A percentile compares a stretch with the other conserved stretches of the same genome.
These are phyloP conservation scores for Sesia apiformis DNA, from an alignment of 2,888 invertebrate genomes.

Conservation along the genomic window DNA sequence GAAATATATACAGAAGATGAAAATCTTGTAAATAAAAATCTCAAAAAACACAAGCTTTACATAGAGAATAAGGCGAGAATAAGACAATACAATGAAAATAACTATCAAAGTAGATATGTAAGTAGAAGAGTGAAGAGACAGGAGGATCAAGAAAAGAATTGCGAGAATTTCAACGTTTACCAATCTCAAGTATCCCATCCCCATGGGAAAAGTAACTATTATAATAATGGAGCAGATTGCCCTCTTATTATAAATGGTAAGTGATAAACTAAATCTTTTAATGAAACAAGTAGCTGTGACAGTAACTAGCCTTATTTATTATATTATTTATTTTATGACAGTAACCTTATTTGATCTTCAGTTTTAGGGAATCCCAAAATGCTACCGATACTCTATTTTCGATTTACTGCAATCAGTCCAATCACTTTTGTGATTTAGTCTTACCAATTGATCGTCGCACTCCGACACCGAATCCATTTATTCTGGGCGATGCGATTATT, in stretches of 20 bases:
- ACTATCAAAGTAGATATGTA: not conserved
- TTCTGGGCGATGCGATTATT: too few species aligned
- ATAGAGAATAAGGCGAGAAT: conserved; percentile 10
- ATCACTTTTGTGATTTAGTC: too few species aligned
- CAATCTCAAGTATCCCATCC: conserved; percentile 37
- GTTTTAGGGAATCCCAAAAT: too few species aligned
- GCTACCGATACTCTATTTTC: too few species aligned
- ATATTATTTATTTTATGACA: too few species aligned
- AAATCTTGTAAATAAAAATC: conserved; percentile 17
- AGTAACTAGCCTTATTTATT: too few species aligned
- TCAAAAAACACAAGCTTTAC: conserved; percentile 11
- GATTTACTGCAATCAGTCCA: too few species aligned
- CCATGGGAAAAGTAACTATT: conserved; percentile 26
- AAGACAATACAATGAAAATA: conserved; percentile 8
- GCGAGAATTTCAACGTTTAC: conserved; percentile 28
- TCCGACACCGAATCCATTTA: too few species aligned
- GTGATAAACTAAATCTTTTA: conserved; percentile 6
- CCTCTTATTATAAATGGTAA: conserved; percentile 48
- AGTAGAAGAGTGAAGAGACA: conserved; percentile 30
- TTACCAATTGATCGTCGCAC: too few species aligned
- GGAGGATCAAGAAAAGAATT: conserved; percentile 22
- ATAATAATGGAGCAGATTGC: conserved; percentile 45
- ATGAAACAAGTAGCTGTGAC: too few species aligned
- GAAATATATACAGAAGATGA: conserved; percentile 26
- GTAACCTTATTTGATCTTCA: too few species aligned